phyloP scores from a whole-genome alignment of 2,888 invertebrate genomes.

The Tuberolachnus salignus region DNA sequence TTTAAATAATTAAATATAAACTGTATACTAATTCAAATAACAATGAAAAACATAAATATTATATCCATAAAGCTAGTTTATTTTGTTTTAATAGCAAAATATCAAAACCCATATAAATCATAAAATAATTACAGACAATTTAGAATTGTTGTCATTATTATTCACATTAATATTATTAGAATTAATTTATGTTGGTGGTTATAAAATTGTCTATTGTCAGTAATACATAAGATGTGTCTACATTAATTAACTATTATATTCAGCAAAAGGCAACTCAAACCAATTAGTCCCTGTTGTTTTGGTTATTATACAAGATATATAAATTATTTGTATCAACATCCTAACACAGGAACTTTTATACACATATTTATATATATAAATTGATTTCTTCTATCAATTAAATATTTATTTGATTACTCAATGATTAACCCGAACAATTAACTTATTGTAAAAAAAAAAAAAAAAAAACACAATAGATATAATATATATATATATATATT shows the following conservation, averaged over 20 bases:
- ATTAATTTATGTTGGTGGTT: not conserved
- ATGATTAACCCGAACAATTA: constrained; percentile 35
- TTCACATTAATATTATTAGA: constrained; percentile 8
- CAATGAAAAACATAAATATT: constrained; percentile 39
- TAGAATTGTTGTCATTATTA: not conserved
- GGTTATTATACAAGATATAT: constrained; percentile 3
- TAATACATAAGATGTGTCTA: not conserved
- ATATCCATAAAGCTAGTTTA: constrained; percentile 15
- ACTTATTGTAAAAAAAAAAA: constrained; percentile 22
- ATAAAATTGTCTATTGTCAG: constrained; percentile 5
- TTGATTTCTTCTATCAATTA: not conserved
- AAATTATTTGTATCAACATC: constrained; percentile 45
- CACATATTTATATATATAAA: constrained; percentile 19
- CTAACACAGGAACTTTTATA: constrained; percentile 41
- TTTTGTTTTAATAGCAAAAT: constrained; percentile 11
- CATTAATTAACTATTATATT: not conserved
- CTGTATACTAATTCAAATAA: constrained; percentile 37
- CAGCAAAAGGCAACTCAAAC: constrained; percentile 5
- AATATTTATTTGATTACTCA: constrained; percentile 18
- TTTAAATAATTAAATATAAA: constrained; percentile 24
- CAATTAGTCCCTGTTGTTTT: not conserved
- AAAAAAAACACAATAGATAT: constrained; percentile 17
- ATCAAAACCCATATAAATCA: constrained; percentile 15
- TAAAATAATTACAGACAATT: constrained; percentile 32
- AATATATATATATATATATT: not conserved